Evolutionary conservation across 2,888 invertebrate species (phyloP).

Genomic region (Ypsolopha scabrella): DNA sequence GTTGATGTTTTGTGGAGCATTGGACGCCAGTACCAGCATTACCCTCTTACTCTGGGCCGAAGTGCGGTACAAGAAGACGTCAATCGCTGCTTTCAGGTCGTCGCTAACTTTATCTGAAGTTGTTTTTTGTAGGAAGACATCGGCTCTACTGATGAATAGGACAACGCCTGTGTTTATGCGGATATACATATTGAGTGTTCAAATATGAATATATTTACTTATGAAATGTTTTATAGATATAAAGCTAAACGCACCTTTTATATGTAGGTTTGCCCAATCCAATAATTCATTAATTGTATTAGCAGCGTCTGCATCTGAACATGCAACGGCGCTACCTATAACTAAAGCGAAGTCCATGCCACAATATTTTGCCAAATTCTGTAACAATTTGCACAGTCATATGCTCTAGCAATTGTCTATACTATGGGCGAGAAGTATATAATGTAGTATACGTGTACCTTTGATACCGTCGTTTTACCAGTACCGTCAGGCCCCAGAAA

Average conservation of each 20-base stretch:
- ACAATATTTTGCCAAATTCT: conserved; percentile 96
- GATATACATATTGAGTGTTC: too few species aligned
- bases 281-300: conserved; percentile 98
- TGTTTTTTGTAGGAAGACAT: conserved; percentile 94
- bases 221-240: too few species aligned
- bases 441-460: too few species aligned
- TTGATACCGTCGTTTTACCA: too few species aligned
- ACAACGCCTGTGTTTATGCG: conserved; percentile 73
- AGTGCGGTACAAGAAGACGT: conserved; percentile 97
- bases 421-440: too few species aligned
- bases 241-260: conserved; percentile 64
- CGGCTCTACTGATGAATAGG: conserved; percentile 98
- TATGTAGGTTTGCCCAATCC: conserved; percentile 88
- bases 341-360: conserved; percentile 99
- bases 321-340: conserved; percentile 98
- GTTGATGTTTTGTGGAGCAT: conserved; percentile 99
- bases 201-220: too few species aligned
- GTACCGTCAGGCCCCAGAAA: too few species aligned
- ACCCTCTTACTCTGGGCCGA: conserved; percentile 97
- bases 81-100: conserved; percentile 94
- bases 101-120: conserved; percentile 94
- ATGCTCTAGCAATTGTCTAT: too few species aligned
- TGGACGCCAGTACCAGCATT: conserved; percentile 98
- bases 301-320: conserved; percentile 97
- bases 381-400: conserved; percentile 13